Percentiles rank a stretch among this genome's conserved stretches.
phyloP scores from a whole-genome alignment of 2,797 vertebrate species.

The Pachyuromys duprasi region DNA sequence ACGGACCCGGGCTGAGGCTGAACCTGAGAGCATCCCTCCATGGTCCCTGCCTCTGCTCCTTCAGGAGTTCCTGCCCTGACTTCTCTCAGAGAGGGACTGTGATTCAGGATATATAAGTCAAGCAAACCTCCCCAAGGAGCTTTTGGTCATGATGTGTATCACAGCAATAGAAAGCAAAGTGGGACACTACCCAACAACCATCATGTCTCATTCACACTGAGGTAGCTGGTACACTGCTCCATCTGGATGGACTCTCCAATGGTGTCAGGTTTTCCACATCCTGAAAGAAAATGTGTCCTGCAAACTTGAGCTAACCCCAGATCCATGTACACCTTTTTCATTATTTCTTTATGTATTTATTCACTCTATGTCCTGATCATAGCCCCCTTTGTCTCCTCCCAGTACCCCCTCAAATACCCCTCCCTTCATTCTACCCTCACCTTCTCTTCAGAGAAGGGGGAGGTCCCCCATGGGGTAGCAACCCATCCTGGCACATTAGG shows the following conservation, averaged over 20 bases:
- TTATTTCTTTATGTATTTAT: no score
- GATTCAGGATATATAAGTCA: not conserved
- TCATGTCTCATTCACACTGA: not conserved
- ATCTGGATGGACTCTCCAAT: not conserved
- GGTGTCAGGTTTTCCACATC: not conserved
- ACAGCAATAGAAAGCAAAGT: not conserved
- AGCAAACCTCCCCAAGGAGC: not conserved
- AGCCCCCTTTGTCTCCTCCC: no score
- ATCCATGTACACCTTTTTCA: not conserved
- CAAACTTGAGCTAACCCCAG: not conserved
- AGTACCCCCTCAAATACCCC: no score
- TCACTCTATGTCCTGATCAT: no score
- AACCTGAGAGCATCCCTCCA: not conserved
- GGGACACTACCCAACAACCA: not conserved
- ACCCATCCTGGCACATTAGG: no score
- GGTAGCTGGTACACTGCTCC: accelerated
- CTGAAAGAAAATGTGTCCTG: not conserved
- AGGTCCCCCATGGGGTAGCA: no score
- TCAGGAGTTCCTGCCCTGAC: not conserved
- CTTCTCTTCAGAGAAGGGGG: no score
- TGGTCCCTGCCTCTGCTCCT: not conserved
- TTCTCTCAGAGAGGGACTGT: not conserved
- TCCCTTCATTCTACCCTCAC: no score
- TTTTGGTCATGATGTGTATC: not conserved
- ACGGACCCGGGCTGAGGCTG: not conserved